Evolutionary conservation across 2,888 invertebrate species (phyloP), one percentile per base, ranked within the genome.

Genomic region (Trichopria drosophilae): DNA sequence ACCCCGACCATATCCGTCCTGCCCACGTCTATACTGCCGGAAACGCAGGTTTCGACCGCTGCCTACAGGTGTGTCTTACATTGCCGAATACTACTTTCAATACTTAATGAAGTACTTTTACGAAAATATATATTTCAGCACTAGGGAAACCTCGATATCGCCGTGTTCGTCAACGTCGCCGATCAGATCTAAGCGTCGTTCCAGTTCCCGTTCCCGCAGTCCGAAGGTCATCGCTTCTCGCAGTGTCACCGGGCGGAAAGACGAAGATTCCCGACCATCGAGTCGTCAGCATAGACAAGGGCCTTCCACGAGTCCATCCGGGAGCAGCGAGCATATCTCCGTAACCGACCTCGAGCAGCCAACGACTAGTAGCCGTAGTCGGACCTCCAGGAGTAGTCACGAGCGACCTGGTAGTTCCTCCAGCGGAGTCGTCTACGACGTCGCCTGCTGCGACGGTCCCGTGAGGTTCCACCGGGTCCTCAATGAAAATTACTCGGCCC

Each of bases 381-480:
- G n/a, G n/a, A n/a, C n/a, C n/a, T 41, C 3, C 6, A 44, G 31
- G 2, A 23, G 56, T 15, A 56, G 45, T 31, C 49, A 22, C 32
- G 40, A 44, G 5, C 45, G 40, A 1, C 39, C 37, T 6, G 63
- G 55, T 24, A 5, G 45, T n/a, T 36, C 56, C 1, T 44, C 56
- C n/a, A 50, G 56, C 15, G 60, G 59, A 1, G 84, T 88, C 0
- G 84, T 92, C 1, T 77, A 90, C 53, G 93, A 93, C 74, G 83
- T 93, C n/a, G 93, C 93, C 1, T 91, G 88, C 56, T 93, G 93
- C 75, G 93, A 93, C 74, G 93, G 93, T 0, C 93, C 93, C 0
- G 92, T 93, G 0, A 81, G 87, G 19, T 89, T 93, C 76, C 89
- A 90, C 63, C 81, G 93, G 2, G 90, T 93, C 3, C 78, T 91